A percentile compares a stretch with the other conserved stretches of the same genome.
Conservation (phyloP, 2,888 invertebrate species). For the Hemicrepidius hirtus region DNA sequence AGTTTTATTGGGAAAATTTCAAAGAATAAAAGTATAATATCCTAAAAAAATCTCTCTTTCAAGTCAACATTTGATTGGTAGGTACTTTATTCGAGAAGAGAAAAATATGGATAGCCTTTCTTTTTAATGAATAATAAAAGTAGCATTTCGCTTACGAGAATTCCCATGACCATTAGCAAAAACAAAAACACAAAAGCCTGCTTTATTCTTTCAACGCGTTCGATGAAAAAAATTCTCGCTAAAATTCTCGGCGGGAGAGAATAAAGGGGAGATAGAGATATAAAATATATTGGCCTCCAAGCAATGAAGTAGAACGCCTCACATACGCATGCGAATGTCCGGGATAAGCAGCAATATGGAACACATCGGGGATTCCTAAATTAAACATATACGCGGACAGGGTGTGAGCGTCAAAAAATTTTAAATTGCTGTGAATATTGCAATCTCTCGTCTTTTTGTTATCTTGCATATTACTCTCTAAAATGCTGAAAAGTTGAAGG, state of each 20-base stretch:
- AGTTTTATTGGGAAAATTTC: too few relatives aligned
- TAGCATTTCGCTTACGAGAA: constrained; percentile 8
- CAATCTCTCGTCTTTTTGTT: constrained; percentile 9
- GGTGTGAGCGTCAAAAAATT: constrained; percentile 11
- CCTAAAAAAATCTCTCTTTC: too few relatives aligned
- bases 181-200: constrained; percentile 31
- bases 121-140: constrained; percentile 9
- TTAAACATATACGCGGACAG: constrained; percentile 35
- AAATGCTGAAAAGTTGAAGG: not conserved
- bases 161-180: constrained; percentile 30
- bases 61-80: not conserved
- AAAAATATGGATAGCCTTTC: constrained; percentile 1
- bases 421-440: constrained; percentile 21
- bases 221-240: constrained; percentile 35
- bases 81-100: not conserved
- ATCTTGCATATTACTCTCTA: not conserved
- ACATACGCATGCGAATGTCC: constrained; percentile 47
- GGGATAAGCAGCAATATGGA: constrained; percentile 42
- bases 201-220: constrained; percentile 27
- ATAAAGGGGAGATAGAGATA: constrained; percentile 41
- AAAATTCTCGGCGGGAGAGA: constrained; percentile 34
- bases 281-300: constrained; percentile 42
- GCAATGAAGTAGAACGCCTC: constrained; percentile 40
- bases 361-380: constrained; percentile 43
- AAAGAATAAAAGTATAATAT: too few relatives aligned